These are phyloP conservation scores for Vidua chalybeata DNA, from an alignment of 2,113 vertebrate genomes.

Conservation along the genomic window DNA sequence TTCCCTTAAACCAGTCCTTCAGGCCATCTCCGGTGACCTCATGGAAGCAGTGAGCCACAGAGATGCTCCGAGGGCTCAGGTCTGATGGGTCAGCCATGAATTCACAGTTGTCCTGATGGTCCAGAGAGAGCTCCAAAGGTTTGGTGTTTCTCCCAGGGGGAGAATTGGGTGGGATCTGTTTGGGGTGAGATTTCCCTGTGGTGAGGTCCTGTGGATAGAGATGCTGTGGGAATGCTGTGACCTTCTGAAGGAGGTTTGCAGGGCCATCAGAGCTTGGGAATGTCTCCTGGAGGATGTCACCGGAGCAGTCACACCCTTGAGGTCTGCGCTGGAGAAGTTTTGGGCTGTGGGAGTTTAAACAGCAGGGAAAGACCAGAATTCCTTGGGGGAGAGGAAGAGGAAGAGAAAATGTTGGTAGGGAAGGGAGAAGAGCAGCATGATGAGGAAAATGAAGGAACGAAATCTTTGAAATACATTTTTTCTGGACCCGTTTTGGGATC, in stretches of 20 bases:
- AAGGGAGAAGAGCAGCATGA: not conserved
- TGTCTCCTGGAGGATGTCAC: not conserved
- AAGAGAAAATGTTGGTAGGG: not conserved
- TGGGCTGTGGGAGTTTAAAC: not conserved
- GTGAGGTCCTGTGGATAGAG: not conserved
- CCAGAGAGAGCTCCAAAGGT: not conserved
- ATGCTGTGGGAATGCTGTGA: not conserved
- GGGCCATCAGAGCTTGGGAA: not conserved
- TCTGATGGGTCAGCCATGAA: not conserved
- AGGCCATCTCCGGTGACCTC: not conserved
- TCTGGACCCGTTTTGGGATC: rapidly evolving
- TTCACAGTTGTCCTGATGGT: not conserved
- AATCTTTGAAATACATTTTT: not conserved
- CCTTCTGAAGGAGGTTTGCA: not conserved
- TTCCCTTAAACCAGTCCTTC: not conserved
- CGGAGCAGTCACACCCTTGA: not conserved
- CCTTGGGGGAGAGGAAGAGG: not conserved
- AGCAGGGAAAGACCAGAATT: not conserved
- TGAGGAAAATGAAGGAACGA: not conserved
- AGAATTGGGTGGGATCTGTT: not conserved
- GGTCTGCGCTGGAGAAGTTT: not conserved
- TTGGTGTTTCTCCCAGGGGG: not conserved
- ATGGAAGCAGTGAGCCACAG: not conserved
- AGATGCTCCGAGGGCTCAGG: not conserved
- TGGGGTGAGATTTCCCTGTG: not conserved